A percentile compares a stretch with the other conserved stretches of the same genome.
phyloP scores from a whole-genome alignment of 2,888 invertebrate genomes.

The Monoplex corrugatus region DNA sequence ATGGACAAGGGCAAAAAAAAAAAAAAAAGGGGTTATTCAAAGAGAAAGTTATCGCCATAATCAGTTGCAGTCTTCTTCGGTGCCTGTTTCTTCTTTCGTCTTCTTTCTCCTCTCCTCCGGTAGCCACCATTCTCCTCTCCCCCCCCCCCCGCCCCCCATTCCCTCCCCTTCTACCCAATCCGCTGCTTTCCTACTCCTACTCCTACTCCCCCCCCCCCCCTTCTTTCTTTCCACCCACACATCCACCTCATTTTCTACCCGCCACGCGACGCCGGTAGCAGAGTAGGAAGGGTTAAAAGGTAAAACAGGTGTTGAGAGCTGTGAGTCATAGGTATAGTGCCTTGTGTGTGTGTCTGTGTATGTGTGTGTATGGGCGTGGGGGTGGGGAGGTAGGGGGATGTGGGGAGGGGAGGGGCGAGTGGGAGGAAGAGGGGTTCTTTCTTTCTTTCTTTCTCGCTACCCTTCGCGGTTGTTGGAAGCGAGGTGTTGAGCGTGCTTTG shows the following conservation, averaged over 20 bases:
- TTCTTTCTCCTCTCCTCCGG: not conserved
- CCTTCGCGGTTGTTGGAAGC: too few species aligned
- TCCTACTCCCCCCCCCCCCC: not conserved
- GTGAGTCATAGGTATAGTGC: constrained; percentile 39
- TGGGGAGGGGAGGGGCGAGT: not conserved
- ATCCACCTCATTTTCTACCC: not conserved
- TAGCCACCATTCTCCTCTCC: not conserved
- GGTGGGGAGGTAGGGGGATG: not conserved
- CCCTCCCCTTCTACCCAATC: not conserved
- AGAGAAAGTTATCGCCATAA: too few species aligned
- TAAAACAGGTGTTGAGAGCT: constrained; percentile 41
- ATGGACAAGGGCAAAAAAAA: too few species aligned
- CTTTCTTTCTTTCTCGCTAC: too few species aligned
- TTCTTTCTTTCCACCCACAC: not conserved
- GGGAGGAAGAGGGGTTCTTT: not conserved
- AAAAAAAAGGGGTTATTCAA: too few species aligned
- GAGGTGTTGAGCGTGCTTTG: too few species aligned
- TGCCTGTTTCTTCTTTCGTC: not conserved
- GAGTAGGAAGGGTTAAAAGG: constrained; percentile 6
- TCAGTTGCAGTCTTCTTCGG: not conserved
- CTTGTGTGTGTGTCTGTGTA: not conserved
- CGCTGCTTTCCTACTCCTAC: not conserved
- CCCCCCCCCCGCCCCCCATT: not conserved
- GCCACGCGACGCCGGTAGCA: not conserved
- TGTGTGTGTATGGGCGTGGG: not conserved